phyloP scores from a whole-genome alignment of 92 coral and sea anemone genomes.

The Micromussa lordhowensis region DNA sequence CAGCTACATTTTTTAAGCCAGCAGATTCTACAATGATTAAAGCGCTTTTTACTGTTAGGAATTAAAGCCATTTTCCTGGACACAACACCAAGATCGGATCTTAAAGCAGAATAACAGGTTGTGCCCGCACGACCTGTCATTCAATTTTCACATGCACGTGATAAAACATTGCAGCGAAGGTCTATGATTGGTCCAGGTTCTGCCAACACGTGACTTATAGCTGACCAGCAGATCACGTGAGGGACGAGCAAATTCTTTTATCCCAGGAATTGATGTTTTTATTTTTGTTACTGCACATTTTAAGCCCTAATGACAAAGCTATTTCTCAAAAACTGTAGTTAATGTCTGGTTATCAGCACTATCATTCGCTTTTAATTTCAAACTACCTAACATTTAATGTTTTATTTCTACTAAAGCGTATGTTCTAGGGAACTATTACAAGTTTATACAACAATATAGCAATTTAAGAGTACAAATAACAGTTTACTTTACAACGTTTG shows the following conservation, averaged over 20 bases:
- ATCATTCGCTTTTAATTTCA: neutral
- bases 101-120: neutral
- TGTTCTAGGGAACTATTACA: conserved; percentile 16
- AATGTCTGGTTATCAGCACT: neutral
- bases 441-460: conserved; percentile 36
- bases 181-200: conserved; percentile 15
- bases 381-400: conserved; percentile 11
- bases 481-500: conserved; percentile 48
- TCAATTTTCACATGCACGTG: conserved; percentile 1
- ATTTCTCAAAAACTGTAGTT: neutral
- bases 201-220: conserved; percentile 30
- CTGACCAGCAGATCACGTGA: conserved; percentile 59
- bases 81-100: neutral
- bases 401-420: conserved; percentile 32
- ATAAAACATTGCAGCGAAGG: neutral
- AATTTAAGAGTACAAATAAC: conserved; percentile 40
- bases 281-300: neutral
- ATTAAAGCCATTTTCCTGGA: conserved; percentile 22
- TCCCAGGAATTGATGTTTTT: neutral
- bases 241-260: neutral
- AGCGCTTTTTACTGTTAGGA: neutral
- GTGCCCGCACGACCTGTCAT: conserved; percentile 47
- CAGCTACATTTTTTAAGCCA: neutral
- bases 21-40: neutral
- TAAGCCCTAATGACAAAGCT: conserved; percentile 19